A percentile compares a stretch with the other conserved stretches of the same genome.
Conservation (phyloP, 2,888 invertebrate genomes). For the Sinotaia quadrata region DNA sequence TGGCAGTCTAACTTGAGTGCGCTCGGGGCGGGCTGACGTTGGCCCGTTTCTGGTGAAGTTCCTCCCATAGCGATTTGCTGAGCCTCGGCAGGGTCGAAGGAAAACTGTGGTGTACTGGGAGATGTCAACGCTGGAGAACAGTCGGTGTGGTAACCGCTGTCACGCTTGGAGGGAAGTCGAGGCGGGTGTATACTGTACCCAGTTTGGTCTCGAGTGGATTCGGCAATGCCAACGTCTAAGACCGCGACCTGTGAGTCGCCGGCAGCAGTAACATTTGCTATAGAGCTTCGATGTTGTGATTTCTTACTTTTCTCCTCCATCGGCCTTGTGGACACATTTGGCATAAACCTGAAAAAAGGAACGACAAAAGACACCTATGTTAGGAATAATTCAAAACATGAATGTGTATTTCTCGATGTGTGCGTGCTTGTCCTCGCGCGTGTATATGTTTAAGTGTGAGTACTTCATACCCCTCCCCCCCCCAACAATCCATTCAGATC, state of each 20-base stretch:
- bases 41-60: no score
- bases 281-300: constrained; percentile 4
- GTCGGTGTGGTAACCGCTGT: constrained; percentile 63
- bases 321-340: constrained; percentile 15
- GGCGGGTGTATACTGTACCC: background rate
- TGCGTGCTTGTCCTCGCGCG: no score
- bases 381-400: no score
- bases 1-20: no score
- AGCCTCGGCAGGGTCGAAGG: constrained; percentile 41
- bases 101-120: constrained; percentile 42
- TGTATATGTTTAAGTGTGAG: no score
- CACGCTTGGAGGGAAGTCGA: constrained; percentile 44
- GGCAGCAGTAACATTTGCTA: background rate
- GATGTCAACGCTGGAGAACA: constrained; percentile 53
- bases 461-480: no score
- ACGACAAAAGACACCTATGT: no score
- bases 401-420: no score
- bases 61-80: constrained; percentile 14
- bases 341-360: constrained; percentile 16
- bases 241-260: background rate
- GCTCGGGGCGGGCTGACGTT: no score
- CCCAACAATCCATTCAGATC: no score
- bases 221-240: background rate
- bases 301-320: constrained; percentile 21
- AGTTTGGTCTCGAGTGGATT: no score